A percentile compares a stretch with the other conserved stretches of the same genome.
Conservation (phyloP, 2,888 invertebrate species). For the Pheosia gnoma region DNA sequence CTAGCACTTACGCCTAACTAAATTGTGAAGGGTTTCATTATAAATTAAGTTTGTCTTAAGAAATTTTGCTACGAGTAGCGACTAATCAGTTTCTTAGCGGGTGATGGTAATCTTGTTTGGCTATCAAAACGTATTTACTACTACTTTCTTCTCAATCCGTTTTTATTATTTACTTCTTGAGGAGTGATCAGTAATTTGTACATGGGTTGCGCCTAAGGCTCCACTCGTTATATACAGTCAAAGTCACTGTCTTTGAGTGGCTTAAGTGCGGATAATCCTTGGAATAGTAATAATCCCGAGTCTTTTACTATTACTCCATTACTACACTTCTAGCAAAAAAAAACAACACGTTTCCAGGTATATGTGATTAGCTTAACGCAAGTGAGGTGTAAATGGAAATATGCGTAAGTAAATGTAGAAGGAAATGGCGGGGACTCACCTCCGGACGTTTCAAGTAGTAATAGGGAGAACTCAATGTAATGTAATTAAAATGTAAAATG, state of each 20-base stretch:
- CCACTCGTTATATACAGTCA: too few species aligned
- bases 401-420: slow-evolving; percentile 15
- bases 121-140: too few species aligned
- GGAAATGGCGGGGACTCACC: slow-evolving; percentile 10
- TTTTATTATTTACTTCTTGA: too few species aligned
- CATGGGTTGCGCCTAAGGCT: too few species aligned
- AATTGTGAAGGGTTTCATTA: not conserved
- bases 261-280: too few species aligned
- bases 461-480: too few species aligned
- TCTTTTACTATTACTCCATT: too few species aligned
- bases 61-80: slow-evolving; percentile 1
- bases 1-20: not conserved
- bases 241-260: too few species aligned
- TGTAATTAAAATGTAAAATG: not conserved
- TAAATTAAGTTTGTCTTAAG: slow-evolving; percentile 1
- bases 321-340: slow-evolving; percentile 10
- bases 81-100: not conserved
- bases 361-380: slow-evolving; percentile 29
- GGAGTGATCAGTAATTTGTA: too few species aligned
- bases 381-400: slow-evolving; percentile 33
- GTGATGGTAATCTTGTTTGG: not conserved
- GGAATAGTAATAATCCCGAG: too few species aligned
- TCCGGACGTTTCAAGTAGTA: too few species aligned
- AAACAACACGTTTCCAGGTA: slow-evolving; percentile 20
- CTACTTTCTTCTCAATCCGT: too few species aligned